These are phyloP conservation scores for Trachelus troglodyta DNA, from an alignment of 2,888 invertebrate species.

Conservation along the genomic window DNA sequence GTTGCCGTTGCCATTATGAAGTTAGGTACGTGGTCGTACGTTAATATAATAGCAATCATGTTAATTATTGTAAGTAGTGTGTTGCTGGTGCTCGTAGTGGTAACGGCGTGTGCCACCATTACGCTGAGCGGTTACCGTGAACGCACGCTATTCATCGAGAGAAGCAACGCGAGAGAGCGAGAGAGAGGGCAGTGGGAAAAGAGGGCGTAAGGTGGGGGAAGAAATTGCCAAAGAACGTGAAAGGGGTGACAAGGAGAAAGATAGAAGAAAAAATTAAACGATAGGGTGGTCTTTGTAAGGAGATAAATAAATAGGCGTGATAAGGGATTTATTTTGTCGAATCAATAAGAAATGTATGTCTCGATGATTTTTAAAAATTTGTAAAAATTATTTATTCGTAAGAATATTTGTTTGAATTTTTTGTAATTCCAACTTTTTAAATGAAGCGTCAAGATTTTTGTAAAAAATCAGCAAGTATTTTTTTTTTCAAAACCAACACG, in stretches of 20 bases:
- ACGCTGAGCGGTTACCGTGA: slow-evolving; percentile 61
- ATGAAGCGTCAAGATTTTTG: neutral
- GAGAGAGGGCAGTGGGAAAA: neutral
- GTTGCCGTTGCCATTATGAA: slow-evolving; percentile 37
- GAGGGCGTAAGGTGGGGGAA: slow-evolving; percentile 21
- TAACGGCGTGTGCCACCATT: slow-evolving; percentile 63
- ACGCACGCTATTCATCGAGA: slow-evolving; percentile 56
- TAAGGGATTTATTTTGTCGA: no score
- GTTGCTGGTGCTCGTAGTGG: slow-evolving; percentile 38
- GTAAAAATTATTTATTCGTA: no score
- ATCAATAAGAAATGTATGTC: no score
- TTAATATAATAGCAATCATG: slow-evolving; percentile 62
- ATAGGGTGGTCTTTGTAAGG: no score
- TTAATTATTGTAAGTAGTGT: slow-evolving; percentile 62
- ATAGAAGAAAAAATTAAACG: no score
- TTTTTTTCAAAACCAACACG: neutral
- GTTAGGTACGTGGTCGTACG: slow-evolving; percentile 39
- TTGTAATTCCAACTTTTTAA: neutral
- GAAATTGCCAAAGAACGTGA: slow-evolving; percentile 30
- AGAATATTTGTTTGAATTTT: no score
- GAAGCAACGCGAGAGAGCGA: neutral
- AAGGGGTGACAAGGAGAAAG: no score
- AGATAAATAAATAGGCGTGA: no score
- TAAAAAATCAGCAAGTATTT: neutral
- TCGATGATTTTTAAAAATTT: no score